Percentiles rank a stretch among this genome's conserved stretches.
Conservation (phyloP, 2,113 vertebrate species). For the Seriola dumerili region DNA sequence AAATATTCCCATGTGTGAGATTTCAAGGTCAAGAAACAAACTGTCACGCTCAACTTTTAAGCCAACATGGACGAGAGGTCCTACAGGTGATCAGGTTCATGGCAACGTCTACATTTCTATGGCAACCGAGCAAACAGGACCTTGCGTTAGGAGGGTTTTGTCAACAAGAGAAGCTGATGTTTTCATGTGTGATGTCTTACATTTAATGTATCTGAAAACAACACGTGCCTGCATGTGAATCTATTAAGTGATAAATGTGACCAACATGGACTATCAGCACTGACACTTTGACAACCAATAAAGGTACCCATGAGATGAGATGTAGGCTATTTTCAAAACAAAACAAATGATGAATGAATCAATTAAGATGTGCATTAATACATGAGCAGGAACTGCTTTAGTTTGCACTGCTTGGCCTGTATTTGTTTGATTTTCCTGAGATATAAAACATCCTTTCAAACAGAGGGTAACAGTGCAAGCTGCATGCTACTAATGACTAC, state of each 20-base stretch:
- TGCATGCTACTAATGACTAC: neutral
- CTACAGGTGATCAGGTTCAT: neutral
- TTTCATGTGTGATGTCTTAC: too few relatives aligned
- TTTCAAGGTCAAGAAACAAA: neutral
- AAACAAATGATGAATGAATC: constrained; percentile 12
- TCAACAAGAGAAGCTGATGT: too few relatives aligned
- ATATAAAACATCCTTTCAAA: neutral
- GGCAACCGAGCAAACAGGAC: neutral
- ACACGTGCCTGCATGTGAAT: too few relatives aligned
- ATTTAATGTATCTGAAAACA: too few relatives aligned
- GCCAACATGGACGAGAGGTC: neutral
- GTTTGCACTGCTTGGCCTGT: neutral
- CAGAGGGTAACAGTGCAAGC: neutral
- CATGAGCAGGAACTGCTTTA: neutral
- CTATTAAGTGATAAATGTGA: too few relatives aligned
- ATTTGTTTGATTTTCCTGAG: neutral
- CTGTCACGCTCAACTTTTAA: neutral
- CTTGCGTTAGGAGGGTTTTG: too few relatives aligned
- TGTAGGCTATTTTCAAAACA: neutral
- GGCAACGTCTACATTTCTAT: neutral
- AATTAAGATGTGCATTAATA: neutral
- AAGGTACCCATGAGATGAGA: constrained; percentile 17
- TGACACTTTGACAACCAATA: neutral
- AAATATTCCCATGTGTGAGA: neutral
- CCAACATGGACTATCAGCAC: neutral